Base-by-base conservation (phyloP, 2,113 vertebrate genomes). In the Petroica traversi region DNA sequence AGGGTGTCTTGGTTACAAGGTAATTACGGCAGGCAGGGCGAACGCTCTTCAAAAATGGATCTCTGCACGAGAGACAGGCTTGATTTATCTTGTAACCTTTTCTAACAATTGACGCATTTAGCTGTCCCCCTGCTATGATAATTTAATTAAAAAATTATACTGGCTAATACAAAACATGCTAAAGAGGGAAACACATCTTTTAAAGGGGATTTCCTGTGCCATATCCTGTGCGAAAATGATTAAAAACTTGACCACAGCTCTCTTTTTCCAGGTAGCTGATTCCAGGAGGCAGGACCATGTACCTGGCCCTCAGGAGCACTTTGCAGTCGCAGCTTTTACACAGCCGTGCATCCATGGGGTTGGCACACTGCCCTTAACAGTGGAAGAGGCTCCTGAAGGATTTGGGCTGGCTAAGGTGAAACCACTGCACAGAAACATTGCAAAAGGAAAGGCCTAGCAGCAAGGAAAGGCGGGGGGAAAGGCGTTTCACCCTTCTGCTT, bases 271-370 rank as follows among this genome's bases (percentile, higher is more conserved):
- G 17, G n/a, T 1, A 31, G 41, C 19, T 29, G 24, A 29, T 66
- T n/a, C 15, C 45, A 31, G 41, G 28, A 78, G 66, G 45, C 33
- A 69, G 38, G 51, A 31, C 26, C 18, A 0, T 0, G 9, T 33
- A 34, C 58, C 68, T 77, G 83, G 31, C 29, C 51, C 31, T 57
- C 23, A 33, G 25, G 22, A 59, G 33, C 46, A 11, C 66, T 14
- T 48, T 7, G 16, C 66, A 66, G 46, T 0, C 43, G 38, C 52
- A 26, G 46, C 41, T 71, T 52, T 75, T 4, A 1, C 77, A 11
- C 14, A 2, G 14, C 1, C 3, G 5, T 3, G 13, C 12, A 8
- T 12, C 34, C 3, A 0, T 68, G 20, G 14, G 9, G 12, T 12
- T 59, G 45, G 29, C 40, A 16, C 1, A 0, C 28, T 5, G 10